These are phyloP conservation scores for Lycophotia porphyrea DNA, from an alignment of 2,888 invertebrate species.

Conservation along the genomic window DNA sequence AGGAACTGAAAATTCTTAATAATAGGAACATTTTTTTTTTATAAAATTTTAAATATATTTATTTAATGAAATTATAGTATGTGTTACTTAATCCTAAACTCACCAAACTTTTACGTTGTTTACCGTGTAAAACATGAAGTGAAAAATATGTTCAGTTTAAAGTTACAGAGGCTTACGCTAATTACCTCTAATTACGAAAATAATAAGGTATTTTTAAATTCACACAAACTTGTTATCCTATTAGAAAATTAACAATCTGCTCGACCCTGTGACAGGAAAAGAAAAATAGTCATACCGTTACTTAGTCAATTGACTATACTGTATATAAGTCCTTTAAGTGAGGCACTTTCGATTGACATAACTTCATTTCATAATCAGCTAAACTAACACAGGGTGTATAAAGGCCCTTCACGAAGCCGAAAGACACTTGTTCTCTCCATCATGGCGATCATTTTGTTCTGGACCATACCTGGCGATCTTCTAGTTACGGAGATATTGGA, in stretches of 20 bases:
- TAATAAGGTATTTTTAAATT: background rate
- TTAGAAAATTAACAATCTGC: background rate
- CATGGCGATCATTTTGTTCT: too few species aligned
- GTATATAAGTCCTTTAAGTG: too few species aligned
- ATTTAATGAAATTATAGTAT: too few species aligned
- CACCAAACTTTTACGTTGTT: too few species aligned
- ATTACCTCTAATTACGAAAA: background rate
- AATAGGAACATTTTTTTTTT: background rate
- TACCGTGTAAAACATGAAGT: background rate
- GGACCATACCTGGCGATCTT: background rate
- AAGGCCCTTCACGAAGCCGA: background rate
- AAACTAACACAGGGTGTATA: background rate
- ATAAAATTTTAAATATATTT: too few species aligned
- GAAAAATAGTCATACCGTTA: background rate
- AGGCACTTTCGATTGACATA: background rate
- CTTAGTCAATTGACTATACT: too few species aligned
- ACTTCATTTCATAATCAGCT: background rate
- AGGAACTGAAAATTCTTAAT: background rate
- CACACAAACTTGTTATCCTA: background rate
- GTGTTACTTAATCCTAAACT: too few species aligned
- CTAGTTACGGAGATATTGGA: background rate
- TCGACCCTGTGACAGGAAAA: background rate
- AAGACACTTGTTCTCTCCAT: background rate
- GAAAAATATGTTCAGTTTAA: background rate
- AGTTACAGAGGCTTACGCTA: background rate